Conservation (phyloP, 2,113 vertebrate species). For the Lampris incognitus region DNA sequence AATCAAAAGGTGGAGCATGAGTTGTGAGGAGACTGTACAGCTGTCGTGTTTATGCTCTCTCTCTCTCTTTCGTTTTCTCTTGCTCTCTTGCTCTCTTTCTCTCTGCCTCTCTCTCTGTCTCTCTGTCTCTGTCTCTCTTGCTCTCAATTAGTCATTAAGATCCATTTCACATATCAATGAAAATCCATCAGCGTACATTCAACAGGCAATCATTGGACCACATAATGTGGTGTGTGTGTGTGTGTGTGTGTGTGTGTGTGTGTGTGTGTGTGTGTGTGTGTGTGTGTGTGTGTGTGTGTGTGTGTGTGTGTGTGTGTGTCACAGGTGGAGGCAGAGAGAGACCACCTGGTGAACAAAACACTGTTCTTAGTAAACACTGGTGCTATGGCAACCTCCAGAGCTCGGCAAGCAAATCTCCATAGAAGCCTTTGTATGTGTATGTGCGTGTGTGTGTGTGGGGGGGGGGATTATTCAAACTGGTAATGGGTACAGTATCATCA, state of each 20-base stretch:
- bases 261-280: not conserved
- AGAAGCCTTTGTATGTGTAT: constrained; percentile 45
- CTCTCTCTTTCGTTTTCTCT: no score
- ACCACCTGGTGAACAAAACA: constrained; percentile 47
- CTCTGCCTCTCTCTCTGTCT: no score
- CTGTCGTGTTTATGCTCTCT: no score
- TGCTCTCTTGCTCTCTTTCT: no score
- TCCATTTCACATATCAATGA: not conserved
- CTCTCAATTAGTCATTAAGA: not conserved
- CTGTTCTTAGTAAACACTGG: constrained; percentile 50
- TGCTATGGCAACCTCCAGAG: constrained; percentile 66
- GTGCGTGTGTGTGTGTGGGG: constrained; percentile 5
- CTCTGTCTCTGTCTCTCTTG: not conserved
- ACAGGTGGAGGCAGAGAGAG: constrained; percentile 7
- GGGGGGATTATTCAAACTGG: not conserved
- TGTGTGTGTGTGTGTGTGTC: not conserved
- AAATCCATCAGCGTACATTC: not conserved
- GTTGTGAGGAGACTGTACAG: no score
- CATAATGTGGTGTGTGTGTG: not conserved
- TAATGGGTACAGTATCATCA: not conserved
- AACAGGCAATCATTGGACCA: constrained; percentile 7
- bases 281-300: not conserved
- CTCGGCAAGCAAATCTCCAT: constrained; percentile 44
- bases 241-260: not conserved
- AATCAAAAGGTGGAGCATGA: no score